These are phyloP conservation scores for Lasiurus cinereus DNA, from an alignment of 2,113 vertebrate species.

Conservation along the genomic window DNA sequence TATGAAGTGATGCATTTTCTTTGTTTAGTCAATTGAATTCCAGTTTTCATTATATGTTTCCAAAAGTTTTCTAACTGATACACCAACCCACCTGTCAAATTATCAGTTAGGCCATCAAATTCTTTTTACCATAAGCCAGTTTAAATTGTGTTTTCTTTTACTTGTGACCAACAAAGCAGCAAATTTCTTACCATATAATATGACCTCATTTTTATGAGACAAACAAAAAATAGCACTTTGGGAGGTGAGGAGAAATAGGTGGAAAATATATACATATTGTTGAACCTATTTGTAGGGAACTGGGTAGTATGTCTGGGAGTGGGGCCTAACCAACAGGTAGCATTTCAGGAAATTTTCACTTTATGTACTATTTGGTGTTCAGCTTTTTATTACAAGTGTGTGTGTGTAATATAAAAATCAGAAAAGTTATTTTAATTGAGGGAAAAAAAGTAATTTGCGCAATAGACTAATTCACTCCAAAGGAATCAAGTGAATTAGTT, in stretches of 20 bases:
- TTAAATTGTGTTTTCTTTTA: not conserved
- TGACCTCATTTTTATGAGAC: not conserved
- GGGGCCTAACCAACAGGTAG: not conserved
- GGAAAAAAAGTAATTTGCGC: not conserved
- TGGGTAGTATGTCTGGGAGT: too few relatives aligned
- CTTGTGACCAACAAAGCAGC: not conserved
- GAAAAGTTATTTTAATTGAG: not conserved
- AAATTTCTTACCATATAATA: not conserved
- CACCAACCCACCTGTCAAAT: not conserved
- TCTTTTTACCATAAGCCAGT: not conserved
- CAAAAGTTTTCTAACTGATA: not conserved
- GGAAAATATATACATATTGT: not conserved
- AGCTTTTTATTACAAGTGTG: not conserved
- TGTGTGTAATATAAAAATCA: not conserved
- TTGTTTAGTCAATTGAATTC: not conserved
- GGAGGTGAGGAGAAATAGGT: not conserved
- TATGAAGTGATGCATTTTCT: not conserved
- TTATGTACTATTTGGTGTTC: not conserved
- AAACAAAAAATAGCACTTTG: not conserved
- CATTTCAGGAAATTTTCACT: slow-evolving; percentile 3
- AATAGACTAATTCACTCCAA: not conserved
- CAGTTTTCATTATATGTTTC: not conserved
- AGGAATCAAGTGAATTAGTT: slow-evolving; percentile 20
- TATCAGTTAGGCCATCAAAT: not conserved
- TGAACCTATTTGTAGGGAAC: not conserved